Evolutionary conservation across 2,113 vertebrate species (phyloP), one percentile per base, ranked within the genome.

Genomic region (Cervus canadensis): DNA sequence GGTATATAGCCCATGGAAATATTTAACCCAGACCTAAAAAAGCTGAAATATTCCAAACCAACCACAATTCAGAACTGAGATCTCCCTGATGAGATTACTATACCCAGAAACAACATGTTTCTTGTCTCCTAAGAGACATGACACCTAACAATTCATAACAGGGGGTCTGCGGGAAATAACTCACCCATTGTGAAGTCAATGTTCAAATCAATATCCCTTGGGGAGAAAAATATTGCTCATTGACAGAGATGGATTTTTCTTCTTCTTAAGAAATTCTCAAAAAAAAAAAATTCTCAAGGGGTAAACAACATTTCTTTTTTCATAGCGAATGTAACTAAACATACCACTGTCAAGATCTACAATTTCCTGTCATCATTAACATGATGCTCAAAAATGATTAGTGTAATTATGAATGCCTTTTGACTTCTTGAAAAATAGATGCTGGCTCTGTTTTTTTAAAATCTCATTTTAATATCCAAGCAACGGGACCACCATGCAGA

Each of bases 211-310:
- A 99, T 99, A 98, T 93, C 94, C 98, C 97, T 94, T 64, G 98
- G 98, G 98, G 98, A 98, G 97, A 98, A 98, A 98, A 98, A 98
- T 98, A 98, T 98, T 98, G 98, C 97, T 98, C 94, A 98, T 98
- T 97, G 98, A 98, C 98, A 96, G 45, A 94, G 95, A 98, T 97
- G 96, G 97, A 92, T 92, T 97, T 97, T 98, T 97, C 92, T 94
- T 98, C 98, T 95, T 91, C 97, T 98, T 98, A 98, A 97, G 97
- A 98, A 98, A 97, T 97, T 98, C 96, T 98, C 16, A 6, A 97
- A 13, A 50, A 3, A 12, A 98, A 97, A 96, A 98, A 98, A 97
- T 97, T 98, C 96, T 97, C 16, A 6, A 97, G 95, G 97, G 95
- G 71, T 98, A 96, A 98, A 98, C 96, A 98, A 91, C 6, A 0